Evolutionary conservation across 2,888 invertebrate species (phyloP), one percentile per base, ranked within the genome.

Genomic region (Griposia aprilina): DNA sequence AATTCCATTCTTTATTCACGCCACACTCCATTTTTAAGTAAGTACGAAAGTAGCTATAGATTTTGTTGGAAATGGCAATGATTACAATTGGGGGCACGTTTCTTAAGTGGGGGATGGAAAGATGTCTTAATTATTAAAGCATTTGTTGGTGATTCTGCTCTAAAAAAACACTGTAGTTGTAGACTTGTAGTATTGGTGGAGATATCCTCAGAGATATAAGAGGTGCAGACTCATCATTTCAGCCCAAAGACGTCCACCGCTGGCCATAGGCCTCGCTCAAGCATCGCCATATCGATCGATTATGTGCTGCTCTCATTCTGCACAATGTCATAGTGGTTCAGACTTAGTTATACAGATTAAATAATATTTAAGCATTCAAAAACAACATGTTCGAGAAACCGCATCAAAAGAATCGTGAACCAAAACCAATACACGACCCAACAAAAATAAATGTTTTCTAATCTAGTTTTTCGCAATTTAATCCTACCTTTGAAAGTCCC

Each of bases 1-100:
- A 93, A 93, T 93, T 90, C 91, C 90, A 90, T 92, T 93, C 90
- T 93, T 92, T 84, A 83, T 92, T 92, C 90, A 89, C 87, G 87
- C 90, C 85, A 89, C 84, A 84, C 89, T 89, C 81, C 85, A 80
- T 83, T 90, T 85, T 85, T 77, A 84, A 75, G 72, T 75, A 67
- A 41, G 83, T 83, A 86, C 48, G 63, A 78, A 83, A 81, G 85
- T 85, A 76, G 75, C 78, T 67, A 77, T 80, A 74, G 76, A 80
- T 65, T 63, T 71, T 75, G 57, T 85, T 60, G 45, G 26, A 70
- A 77, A 72, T 63, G 62, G 67, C 52, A 77, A 77, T 74, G 55
- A 76, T 78, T 78, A 76, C 68, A 72, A 73, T 76, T 74, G 57
- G 23, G 62, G 57, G 75, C 63, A 69, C 73, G 71, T 81, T 55